These are phyloP conservation scores for Catamblyrhynchus diadema DNA, from an alignment of 2,797 vertebrate genomes.

Conservation along the genomic window DNA sequence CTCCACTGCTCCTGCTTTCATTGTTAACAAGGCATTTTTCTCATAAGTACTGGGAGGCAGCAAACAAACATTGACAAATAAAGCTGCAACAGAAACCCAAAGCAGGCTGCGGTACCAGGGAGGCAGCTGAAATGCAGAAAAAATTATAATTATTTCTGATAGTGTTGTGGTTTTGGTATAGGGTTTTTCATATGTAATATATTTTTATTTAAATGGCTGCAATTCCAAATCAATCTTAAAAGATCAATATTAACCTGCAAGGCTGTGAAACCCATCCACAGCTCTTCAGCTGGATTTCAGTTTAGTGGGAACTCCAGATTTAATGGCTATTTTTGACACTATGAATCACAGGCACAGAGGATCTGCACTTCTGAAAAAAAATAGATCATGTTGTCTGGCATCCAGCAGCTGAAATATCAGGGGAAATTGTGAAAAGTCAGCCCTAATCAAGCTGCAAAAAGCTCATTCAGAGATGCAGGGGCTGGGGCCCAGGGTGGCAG, in stretches of 20 bases:
- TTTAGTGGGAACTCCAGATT: not conserved
- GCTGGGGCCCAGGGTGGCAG: not conserved
- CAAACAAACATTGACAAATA: not conserved
- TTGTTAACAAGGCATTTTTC: not conserved
- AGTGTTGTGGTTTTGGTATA: rapidly evolving
- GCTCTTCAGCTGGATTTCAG: not conserved
- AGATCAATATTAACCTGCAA: not conserved
- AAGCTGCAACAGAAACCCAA: not conserved
- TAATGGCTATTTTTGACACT: not conserved
- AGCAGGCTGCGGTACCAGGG: not conserved
- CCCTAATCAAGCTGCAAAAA: not conserved
- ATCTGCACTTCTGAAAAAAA: not conserved
- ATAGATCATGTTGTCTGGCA: not conserved
- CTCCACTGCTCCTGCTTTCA: not conserved
- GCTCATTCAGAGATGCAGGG: rapidly evolving
- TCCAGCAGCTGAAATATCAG: not conserved
- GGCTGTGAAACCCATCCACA: not conserved
- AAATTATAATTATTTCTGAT: not conserved
- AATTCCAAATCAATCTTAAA: not conserved
- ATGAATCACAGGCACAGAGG: not conserved
- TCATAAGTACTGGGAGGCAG: not conserved
- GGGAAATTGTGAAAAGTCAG: not conserved
- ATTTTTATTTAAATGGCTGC: not conserved
- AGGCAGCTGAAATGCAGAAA: not conserved
- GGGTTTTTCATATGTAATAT: rapidly evolving